Base-by-base conservation (phyloP, 2,797 vertebrate genomes). In the Sardinella longiceps region DNA sequence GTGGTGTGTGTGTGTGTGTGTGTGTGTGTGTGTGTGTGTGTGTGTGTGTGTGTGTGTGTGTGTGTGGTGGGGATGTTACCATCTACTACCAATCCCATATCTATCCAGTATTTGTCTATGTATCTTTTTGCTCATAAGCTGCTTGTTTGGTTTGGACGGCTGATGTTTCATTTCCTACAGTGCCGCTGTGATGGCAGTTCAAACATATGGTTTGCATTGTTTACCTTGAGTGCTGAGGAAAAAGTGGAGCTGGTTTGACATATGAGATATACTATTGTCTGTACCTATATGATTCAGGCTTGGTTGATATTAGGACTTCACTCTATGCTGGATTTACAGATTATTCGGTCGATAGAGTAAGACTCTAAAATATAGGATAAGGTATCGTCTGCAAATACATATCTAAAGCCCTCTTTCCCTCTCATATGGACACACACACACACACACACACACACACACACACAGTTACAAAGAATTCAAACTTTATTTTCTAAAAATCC, bases 151-250 rank as follows among this genome's bases (percentile, higher is more conserved):
- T 48, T 74, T 82, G 60, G 80, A 83, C 51, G 80, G 48, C 50
- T 81, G 48, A 80, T 37, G 15, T 37, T 77, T 56, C 46, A 48
- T 81, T 60, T 80, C 46, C 23, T 30, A 23, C 11, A 20, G 51
- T 53, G 51, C 51, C 51, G 51, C 51, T 6, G 48, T 30, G 37
- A 80, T 63, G 48, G 25, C 39, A 83, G 66, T 30, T 43, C 46
- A 83, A 85, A 82, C 70, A 86, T 50, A 83, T 46, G 80, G 46
- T 70, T 85, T 80, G 84, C 28, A 85, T 28, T 87, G 86, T 85
- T 85, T 85, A 77, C 56, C 81, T 66, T 33, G 7, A 83, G 83
- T 37, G 58, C 81, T 37, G 58, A 70, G 50, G 51, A 28, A 82
- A 20, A 60, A 37, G 58, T 81, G 37, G 81, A 20, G 37, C 56